Evolutionary conservation across 1,140 invertebrate species (phyloP), one percentile per base, ranked within the genome.

Genomic region (Zaprionus kolodkinae): DNA sequence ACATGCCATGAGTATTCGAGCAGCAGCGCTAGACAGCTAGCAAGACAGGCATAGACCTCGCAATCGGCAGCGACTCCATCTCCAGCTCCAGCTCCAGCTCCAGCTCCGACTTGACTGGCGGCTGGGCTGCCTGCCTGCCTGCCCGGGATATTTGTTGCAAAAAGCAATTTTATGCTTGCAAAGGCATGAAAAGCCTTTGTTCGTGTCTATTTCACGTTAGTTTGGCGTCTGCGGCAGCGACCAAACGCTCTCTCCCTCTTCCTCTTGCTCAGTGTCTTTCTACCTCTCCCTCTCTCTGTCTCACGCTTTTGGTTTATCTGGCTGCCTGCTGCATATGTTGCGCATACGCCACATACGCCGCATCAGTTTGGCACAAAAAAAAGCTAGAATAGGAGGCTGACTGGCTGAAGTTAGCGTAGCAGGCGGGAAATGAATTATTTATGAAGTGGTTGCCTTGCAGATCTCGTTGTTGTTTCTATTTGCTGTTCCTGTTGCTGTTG

Each of bases 171-270:
- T 91, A 91, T 87, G 90, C 90, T 91, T 85, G 83, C 86, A 91
- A 90, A 91, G 86, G 90, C 91, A 89, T 91, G 90, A 91, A 91
- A 89, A 91, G 91, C 91, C 91, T 91, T 91, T 91, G 90, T 91
- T 91, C 90, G 90, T 91, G 90, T 91, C 91, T 91, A 91, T 91
- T 91, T 91, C 77, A 91, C 86, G 90, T 88, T 91, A 82, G 87
- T 88, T 91, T 87, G 83, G 88, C 82, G 77, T 87, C 78, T 86
- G 79, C 73, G 86, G 78, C 76, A 74, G 59, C 72, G 66, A 61
- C 72, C 71, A 64, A 70, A 21, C 21, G 21, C 21, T 21, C 71
- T 54, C 36, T 36, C 21, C 52, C 48, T 21, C 35, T 43, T 13
- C 64, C 45, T 21, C 56, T n/a, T 60, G 6, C 33, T 9, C 45